Evolutionary conservation across 2,113 vertebrate species (phyloP).

Genomic region (Phyllopteryx taeniolatus): DNA sequence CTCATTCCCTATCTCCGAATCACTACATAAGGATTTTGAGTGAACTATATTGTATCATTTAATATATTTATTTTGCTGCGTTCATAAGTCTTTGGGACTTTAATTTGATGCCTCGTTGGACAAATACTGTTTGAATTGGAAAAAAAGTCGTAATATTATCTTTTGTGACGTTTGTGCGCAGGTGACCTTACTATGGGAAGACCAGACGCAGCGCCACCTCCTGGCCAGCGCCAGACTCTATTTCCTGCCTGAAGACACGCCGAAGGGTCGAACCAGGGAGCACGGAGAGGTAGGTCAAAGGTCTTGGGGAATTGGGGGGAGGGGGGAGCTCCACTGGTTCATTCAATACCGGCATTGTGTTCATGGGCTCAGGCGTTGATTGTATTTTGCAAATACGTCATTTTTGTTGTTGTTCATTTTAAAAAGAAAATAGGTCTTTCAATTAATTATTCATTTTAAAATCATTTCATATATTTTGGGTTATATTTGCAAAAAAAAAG

Average conservation of each 20-base stretch:
- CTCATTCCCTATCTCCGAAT: too few species aligned
- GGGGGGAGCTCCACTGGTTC: not conserved
- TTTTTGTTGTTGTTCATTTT: too few species aligned
- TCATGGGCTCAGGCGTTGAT: not conserved
- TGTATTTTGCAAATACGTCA: not conserved
- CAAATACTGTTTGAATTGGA: too few species aligned
- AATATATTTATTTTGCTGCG: too few species aligned
- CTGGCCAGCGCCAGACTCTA: conserved; percentile 79
- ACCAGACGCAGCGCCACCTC: conserved; percentile 70
- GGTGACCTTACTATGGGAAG: conserved; percentile 78
- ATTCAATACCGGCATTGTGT: not conserved
- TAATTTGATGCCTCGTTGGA: too few species aligned
- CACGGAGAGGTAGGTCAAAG: conserved; percentile 74
- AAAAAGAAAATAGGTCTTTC: too few species aligned
- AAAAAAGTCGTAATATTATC: not conserved
- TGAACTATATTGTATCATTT: too few species aligned
- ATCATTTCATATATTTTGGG: too few species aligned
- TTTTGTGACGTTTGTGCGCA: conserved; percentile 12
- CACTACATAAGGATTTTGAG: too few species aligned
- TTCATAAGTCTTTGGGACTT: too few species aligned
- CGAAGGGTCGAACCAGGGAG: conserved; percentile 72
- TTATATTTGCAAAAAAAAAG: too few species aligned
- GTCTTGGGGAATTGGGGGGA: not conserved
- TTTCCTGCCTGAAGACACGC: conserved; percentile 78
- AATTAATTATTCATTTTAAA: too few species aligned